These are phyloP conservation scores for Gymnoscopelus braueri DNA, from an alignment of 2,797 vertebrate genomes.

Conservation along the genomic window DNA sequence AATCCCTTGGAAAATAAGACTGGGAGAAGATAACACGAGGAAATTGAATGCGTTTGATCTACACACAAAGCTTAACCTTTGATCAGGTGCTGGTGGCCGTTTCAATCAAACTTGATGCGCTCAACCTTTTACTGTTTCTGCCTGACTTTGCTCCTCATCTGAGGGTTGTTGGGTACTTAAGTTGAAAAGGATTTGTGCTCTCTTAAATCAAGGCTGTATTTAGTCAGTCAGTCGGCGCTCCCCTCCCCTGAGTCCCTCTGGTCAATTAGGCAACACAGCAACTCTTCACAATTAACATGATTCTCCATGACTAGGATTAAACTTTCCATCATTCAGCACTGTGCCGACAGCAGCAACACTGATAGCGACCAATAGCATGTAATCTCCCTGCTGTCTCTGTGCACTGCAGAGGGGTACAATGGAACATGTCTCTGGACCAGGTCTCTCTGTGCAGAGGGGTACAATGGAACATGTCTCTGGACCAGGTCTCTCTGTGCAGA, in stretches of 20 bases:
- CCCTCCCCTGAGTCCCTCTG: slow-evolving; percentile 4
- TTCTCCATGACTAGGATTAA: slow-evolving; percentile 43
- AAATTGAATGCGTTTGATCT: slow-evolving; percentile 81
- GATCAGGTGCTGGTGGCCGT: slow-evolving; percentile 68
- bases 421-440: background rate
- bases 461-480: background rate
- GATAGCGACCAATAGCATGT: slow-evolving; percentile 37
- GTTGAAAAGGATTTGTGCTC: slow-evolving; percentile 18
- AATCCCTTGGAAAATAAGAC: slow-evolving; percentile 73
- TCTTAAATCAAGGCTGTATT: slow-evolving; percentile 11
- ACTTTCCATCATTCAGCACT: slow-evolving; percentile 17
- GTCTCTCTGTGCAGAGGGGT: background rate
- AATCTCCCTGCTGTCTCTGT: slow-evolving; percentile 25
- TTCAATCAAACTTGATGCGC: slow-evolving; percentile 68
- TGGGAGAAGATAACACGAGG: slow-evolving; percentile 71
- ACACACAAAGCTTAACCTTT: slow-evolving; percentile 64
- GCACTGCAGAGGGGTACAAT: background rate
- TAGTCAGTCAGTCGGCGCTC: slow-evolving; percentile 16
- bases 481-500: background rate
- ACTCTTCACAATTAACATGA: slow-evolving; percentile 37
- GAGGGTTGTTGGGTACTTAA: slow-evolving; percentile 45
- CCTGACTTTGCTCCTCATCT: slow-evolving; percentile 46
- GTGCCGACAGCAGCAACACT: slow-evolving; percentile 39
- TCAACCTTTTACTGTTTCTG: slow-evolving; percentile 55
- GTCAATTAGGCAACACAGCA: slow-evolving; percentile 33